Base-by-base conservation (phyloP, 2,888 invertebrate genomes). In the Meta bourneti region DNA sequence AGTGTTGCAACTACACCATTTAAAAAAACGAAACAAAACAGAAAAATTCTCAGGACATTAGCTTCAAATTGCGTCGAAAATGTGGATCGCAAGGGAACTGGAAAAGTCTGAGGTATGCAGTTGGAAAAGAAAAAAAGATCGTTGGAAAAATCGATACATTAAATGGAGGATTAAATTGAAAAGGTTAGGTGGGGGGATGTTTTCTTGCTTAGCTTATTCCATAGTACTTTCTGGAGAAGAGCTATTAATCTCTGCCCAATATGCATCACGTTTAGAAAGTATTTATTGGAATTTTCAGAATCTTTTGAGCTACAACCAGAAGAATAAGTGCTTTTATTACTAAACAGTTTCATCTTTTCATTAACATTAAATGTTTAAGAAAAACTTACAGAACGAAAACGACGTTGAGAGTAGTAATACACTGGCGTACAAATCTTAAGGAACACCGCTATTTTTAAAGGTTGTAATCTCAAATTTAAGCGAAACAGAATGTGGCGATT, bases 91-190 rank as follows among this genome's bases (percentile, higher is more conserved):
- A 51, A 74, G 19, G 51, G n/a, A 52, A 74, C 51, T 83, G 34
- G 20, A 34, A 20, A 19, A 79, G 52, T 79, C 79, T 54, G 71
- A 84, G 72, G 74, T 54, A 84, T 54, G 72, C 20, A 34, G 75
- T 52, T 13, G 20, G 61, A 54, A 54, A 54, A 84, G 52, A 16
- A 54, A 71, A 7, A 51, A 49, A 19, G 19, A 71, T n/a, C 48
- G 70, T 82, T 71, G 49, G 49, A 75, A 84, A 83, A 75, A 84
- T 84, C 84, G 75, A 84, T 84, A 75, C 52, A 84, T 84, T 84
- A 84, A 74, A 84, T 75, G 72, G 74, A 61, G 74, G 84, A 75
- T 84, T 84, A 84, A 84, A 82, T 82, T 82, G 82, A 82, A 82
- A 82, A 82, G 71, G 71, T 82, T 71, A 82, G 61, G 72, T 82